A percentile compares a stretch with the other conserved stretches of the same genome.
Conservation (phyloP, 1,140 invertebrate genomes). For the Aricia agestis region DNA sequence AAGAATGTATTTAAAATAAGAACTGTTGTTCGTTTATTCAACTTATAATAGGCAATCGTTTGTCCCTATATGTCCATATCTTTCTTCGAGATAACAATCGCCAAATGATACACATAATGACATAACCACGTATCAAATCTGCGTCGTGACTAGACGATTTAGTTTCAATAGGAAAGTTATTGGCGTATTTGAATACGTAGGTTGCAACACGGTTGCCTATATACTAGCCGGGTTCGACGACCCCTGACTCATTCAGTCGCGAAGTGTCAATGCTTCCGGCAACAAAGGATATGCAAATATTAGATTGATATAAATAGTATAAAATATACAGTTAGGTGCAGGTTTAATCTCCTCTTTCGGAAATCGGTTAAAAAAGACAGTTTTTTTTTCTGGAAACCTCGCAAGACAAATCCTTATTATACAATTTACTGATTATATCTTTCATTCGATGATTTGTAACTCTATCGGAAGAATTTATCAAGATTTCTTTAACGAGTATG, state of each 20-base stretch:
- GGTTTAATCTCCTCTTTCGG: too few relatives aligned
- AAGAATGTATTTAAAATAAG: too few relatives aligned
- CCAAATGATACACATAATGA: conserved; percentile 25
- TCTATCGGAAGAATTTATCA: too few relatives aligned
- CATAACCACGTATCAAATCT: conserved; percentile 41
- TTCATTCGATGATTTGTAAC: too few relatives aligned
- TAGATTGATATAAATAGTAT: background rate
- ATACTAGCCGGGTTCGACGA: background rate
- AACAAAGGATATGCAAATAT: conserved; percentile 1
- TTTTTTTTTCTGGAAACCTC: too few relatives aligned
- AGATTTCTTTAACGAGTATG: too few relatives aligned
- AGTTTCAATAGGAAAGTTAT: conserved; percentile 69
- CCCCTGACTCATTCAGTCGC: background rate
- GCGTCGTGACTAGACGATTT: conserved; percentile 67
- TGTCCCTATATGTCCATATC: background rate
- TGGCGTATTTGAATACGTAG: conserved; percentile 69
- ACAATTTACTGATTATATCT: too few relatives aligned
- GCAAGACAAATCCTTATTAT: too few relatives aligned
- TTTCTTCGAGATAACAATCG: background rate
- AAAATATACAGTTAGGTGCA: too few relatives aligned
- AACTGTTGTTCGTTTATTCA: background rate
- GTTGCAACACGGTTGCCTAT: conserved; percentile 53
- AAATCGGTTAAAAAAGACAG: too few relatives aligned
- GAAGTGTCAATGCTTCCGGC: background rate
- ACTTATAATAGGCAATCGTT: background rate